These are phyloP conservation scores for Gavia stellata DNA, from an alignment of 2,113 vertebrate species.

Conservation along the genomic window DNA sequence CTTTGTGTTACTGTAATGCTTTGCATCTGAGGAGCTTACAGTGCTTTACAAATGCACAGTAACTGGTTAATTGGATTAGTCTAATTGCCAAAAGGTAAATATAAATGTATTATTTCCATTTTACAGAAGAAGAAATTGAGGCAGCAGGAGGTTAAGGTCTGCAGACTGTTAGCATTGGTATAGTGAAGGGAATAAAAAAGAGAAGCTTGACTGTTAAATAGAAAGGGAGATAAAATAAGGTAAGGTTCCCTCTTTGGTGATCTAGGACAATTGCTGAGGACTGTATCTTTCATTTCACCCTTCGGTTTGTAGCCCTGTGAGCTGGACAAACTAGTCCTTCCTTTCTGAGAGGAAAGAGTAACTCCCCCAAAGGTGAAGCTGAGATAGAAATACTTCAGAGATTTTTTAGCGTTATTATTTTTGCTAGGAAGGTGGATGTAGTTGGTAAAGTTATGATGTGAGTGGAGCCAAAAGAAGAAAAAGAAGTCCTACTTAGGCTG, in stretches of 20 bases:
- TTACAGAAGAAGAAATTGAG: neutral
- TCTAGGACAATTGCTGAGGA: neutral
- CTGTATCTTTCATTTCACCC: neutral
- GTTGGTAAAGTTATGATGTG: neutral
- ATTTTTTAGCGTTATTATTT: neutral
- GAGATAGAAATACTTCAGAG: neutral
- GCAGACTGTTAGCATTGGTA: neutral
- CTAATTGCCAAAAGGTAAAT: neutral
- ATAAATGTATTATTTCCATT: neutral
- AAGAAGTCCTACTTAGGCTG: neutral
- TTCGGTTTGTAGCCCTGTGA: neutral
- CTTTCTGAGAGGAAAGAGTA: neutral
- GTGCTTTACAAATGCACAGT: neutral
- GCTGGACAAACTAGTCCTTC: neutral
- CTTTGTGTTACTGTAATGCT: neutral
- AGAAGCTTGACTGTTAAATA: neutral
- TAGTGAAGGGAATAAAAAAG: neutral
- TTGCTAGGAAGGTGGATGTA: neutral
- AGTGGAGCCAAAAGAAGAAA: neutral
- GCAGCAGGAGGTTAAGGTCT: neutral
- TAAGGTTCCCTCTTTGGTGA: neutral
- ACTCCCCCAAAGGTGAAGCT: neutral
- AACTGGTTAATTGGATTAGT: slow-evolving; percentile 17
- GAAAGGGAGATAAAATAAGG: neutral
- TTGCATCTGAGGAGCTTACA: neutral